A percentile compares a stretch with the other conserved stretches of the same genome.
phyloP scores from a whole-genome alignment of 2,888 invertebrate genomes.

The Aradus depressus region DNA sequence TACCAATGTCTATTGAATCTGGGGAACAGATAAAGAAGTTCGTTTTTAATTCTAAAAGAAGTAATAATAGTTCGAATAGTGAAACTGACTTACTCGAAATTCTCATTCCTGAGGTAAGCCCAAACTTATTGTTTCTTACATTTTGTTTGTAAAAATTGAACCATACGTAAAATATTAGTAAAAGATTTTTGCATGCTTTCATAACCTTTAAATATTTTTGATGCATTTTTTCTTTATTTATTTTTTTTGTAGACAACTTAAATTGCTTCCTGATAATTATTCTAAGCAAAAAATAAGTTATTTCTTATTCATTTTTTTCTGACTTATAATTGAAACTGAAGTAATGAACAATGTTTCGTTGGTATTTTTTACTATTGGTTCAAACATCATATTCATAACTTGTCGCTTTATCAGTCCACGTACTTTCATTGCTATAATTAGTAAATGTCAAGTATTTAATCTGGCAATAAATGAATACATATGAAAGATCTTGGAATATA shows the following conservation, averaged over 20 bases:
- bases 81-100: constrained; percentile 63
- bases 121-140: constrained; percentile 7
- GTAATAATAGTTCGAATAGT: constrained; percentile 46
- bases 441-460: no score
- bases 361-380: not conserved
- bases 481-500: no score
- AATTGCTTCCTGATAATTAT: not conserved
- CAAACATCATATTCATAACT: no score
- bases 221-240: not conserved
- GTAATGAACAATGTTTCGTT: not conserved
- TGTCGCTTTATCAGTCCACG: no score
- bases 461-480: no score
- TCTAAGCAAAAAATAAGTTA: not conserved
- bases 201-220: not conserved
- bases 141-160: not conserved
- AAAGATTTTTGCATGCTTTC: not conserved
- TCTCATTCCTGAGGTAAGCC: constrained; percentile 60
- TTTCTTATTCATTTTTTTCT: not conserved
- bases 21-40: constrained; percentile 70
- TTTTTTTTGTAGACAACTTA: not conserved
- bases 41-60: constrained; percentile 59
- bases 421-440: no score
- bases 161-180: not conserved
- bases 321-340: not conserved
- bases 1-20: constrained; percentile 33